Base-by-base conservation (phyloP, 2,888 invertebrate genomes). In the Aquatica leii region DNA sequence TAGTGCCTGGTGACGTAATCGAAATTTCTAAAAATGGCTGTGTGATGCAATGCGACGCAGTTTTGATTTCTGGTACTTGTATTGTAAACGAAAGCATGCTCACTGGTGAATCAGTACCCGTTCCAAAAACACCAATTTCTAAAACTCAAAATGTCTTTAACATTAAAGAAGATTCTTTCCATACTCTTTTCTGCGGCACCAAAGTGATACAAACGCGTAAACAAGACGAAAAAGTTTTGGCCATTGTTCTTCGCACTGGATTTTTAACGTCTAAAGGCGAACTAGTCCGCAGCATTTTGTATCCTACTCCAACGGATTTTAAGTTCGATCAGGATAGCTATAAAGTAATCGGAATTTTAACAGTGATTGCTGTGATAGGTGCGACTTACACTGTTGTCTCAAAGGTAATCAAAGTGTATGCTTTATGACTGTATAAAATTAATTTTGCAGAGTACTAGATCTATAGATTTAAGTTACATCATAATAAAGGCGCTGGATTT, bases 11-110 rank as follows among this genome's bases (percentile, higher is more conserved):
- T 0, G 97, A 97, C 81, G 84, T 97, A 12, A 85, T 97, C 43
- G 86, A 92, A 68, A 87, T 97, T 71, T 95, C 96, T 0, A 83
- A 90, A 0, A 85, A 87, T 60, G 95, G 95, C 0, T 94, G 94
- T 79, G 85, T 88, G n/a, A 88, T 97, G 90, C 92, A 92, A 63
- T 96, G 95, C 78, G 97, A 98, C 81, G 96, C 96, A 0, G 94
- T 93, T 0, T 83, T 98, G 18, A 84, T 97, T 0, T 84, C 85
- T 0, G 97, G 97, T 6, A 90, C 91, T 66, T 95, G 95, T 65
- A 94, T 97, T 62, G 87, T 97, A 11, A 97, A 97, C 77, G 97
- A 97, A 83, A 94, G 96, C 73, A 97, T 97, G 95, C 87, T 98
- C 0, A 97, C 97, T 66, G 94, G 94, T 54, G 97, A 97, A 82